Conservation (phyloP, 2,113 vertebrate genomes). For the Todiramphus chloris region DNA sequence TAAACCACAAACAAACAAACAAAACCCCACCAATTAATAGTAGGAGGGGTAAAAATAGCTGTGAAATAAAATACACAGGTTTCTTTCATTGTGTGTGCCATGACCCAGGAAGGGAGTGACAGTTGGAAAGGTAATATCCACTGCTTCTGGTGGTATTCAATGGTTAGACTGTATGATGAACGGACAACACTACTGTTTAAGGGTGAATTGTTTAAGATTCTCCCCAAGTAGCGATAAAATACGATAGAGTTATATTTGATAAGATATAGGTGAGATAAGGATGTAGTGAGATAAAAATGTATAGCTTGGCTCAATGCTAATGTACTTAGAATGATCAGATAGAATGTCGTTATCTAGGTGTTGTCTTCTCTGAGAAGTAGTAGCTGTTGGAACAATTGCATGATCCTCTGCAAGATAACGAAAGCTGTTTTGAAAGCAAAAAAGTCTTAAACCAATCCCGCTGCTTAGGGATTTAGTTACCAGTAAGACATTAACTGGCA, state of each 20-base stretch:
- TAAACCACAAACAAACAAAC: neutral
- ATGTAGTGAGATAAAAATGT: neutral
- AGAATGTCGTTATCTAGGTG: neutral
- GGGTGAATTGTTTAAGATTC: neutral
- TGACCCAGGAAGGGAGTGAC: neutral
- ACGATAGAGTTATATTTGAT: neutral
- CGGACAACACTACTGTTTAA: neutral
- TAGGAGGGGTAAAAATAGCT: neutral
- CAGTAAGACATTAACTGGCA: neutral
- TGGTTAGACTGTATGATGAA: neutral
- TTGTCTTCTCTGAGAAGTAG: neutral
- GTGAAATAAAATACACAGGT: neutral
- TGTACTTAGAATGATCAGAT: neutral
- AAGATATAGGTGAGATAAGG: neutral
- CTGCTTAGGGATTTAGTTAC: neutral
- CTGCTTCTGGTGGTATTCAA: neutral
- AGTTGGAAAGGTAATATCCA: neutral
- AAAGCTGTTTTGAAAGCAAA: neutral
- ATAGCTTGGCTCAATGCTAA: neutral
- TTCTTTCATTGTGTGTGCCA: neutral
- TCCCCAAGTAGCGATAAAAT: neutral
- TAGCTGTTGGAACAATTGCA: neutral
- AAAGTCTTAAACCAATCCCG: neutral
- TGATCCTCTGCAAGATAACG: neutral
- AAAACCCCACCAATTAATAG: neutral